Percentiles rank a stretch among this genome's conserved stretches.
Conservation (phyloP, 1,140 invertebrate genomes). For the Brachystomella parvula region DNA sequence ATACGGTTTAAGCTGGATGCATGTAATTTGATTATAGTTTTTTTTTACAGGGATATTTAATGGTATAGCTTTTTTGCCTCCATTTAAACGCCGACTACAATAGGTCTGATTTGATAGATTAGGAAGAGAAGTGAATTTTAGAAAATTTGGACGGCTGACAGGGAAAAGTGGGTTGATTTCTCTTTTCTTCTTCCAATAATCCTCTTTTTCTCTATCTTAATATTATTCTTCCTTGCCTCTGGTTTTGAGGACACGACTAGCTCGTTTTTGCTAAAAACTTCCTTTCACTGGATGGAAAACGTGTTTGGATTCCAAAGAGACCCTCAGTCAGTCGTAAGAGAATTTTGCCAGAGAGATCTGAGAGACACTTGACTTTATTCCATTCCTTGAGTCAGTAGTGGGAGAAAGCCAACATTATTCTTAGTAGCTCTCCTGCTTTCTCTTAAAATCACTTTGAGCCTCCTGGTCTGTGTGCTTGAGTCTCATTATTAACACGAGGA, state of each 20-base stretch:
- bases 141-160: background rate
- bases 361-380: slow-evolving; percentile 5
- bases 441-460: no score
- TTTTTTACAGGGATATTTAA: no score
- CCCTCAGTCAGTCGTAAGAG: background rate
- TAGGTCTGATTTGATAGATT: no score
- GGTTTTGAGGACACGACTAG: background rate
- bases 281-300: slow-evolving; percentile 2
- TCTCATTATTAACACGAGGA: no score
- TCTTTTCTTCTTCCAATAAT: slow-evolving; percentile 11
- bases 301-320: slow-evolving; percentile 10
- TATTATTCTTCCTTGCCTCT: slow-evolving; percentile 10
- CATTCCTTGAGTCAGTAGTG: no score
- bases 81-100: no score
- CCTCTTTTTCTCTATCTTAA: slow-evolving; percentile 9
- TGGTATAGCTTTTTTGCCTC: no score
- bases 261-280: slow-evolving; percentile 1
- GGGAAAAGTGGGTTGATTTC: slow-evolving; percentile 9
- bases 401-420: no score
- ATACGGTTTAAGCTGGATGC: no score
- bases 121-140: slow-evolving; percentile 6
- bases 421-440: no score
- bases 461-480: no score
- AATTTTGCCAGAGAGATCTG: slow-evolving; percentile 5
- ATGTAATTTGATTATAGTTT: no score